Base-by-base conservation (phyloP, 2,113 vertebrate species). In the Trinectes maculatus region DNA sequence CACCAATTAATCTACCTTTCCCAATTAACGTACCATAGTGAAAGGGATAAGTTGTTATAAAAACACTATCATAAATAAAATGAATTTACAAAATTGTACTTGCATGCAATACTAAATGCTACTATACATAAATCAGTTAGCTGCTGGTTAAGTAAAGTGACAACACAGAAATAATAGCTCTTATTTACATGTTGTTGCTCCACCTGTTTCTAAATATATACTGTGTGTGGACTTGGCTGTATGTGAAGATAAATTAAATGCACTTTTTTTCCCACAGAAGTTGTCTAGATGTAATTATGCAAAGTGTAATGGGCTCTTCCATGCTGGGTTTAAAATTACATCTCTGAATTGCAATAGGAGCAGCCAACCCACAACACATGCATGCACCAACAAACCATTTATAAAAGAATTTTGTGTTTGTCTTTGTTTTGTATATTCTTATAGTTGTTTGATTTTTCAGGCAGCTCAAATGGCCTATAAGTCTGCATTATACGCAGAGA, bases 231-330 rank as follows among this genome's bases (percentile, higher is more conserved):
- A 44, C 25, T 54, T 26, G 4, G 2, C 31, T 3, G 4, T 22
- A 21, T 13, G 48, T 33, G 36, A 36, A 19, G 4, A 37, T 5
- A 37, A 18, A 25, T 18, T 13, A 11, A 58, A 13, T 46, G 34
- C 3, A 25, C 24, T 22, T 46, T 22, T 46, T 46, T 46, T 43
- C 43, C 31, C 36, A 43, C 12, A 40, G 18, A 18, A 16, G 8
- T 16, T n/a, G 34, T 7, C 29, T 37, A 28, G 4, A 43, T 26
- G 19, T 49, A 60, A 54, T 74, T 24, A 31, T 31, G 28, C 36
- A 69, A 44, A 51, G 26, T 12, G 40, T 47, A 61, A 44, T 55
- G 51, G 59, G 51, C 26, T 21, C 33, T 31, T 26, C 56, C 26
- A 56, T 3, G 15, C 19, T 44, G 9, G 39, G n/a, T 52, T 65